Percentiles rank a stretch among this genome's conserved stretches.
Conservation (phyloP, 2,113 vertebrate species). For the Maccullochella peelii region DNA sequence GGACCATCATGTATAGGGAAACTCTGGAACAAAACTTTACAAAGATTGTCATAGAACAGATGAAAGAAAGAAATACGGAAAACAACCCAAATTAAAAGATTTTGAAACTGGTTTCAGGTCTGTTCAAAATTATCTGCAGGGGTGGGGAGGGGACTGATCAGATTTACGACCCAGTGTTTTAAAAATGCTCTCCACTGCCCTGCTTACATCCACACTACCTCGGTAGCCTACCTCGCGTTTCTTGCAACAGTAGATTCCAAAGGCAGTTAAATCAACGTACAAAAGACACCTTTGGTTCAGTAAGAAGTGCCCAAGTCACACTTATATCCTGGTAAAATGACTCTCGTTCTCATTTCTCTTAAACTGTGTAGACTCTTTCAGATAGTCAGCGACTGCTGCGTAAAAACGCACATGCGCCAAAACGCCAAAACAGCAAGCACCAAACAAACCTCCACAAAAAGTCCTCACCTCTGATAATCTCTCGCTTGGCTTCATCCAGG, state of each 20-base stretch:
- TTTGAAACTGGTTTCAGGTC: not conserved
- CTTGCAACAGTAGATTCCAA: not conserved
- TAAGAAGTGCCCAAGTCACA: not conserved
- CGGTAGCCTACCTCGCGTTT: not conserved
- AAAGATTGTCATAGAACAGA: not conserved
- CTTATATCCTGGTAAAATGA: not conserved
- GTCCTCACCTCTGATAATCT: conserved; percentile 90
- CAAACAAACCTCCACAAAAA: not conserved
- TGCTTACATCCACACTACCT: not conserved
- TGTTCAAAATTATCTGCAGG: not conserved
- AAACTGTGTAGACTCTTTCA: not conserved
- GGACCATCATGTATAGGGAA: too few relatives aligned
- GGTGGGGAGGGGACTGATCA: not conserved
- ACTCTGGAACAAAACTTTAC: not conserved
- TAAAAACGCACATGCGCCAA: conserved; percentile 24
- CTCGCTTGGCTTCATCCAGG: conserved; percentile 92
- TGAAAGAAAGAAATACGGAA: not conserved
- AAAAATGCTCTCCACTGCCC: not conserved
- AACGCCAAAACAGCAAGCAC: not conserved
- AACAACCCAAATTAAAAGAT: not conserved
- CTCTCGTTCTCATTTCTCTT: not conserved
- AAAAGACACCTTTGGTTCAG: too few relatives aligned
- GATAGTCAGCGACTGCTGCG: not conserved
- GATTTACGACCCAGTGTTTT: not conserved
- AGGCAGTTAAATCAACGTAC: too few relatives aligned